These are phyloP conservation scores for Octodonta nipae DNA, from an alignment of 2,888 invertebrate species.

Conservation along the genomic window DNA sequence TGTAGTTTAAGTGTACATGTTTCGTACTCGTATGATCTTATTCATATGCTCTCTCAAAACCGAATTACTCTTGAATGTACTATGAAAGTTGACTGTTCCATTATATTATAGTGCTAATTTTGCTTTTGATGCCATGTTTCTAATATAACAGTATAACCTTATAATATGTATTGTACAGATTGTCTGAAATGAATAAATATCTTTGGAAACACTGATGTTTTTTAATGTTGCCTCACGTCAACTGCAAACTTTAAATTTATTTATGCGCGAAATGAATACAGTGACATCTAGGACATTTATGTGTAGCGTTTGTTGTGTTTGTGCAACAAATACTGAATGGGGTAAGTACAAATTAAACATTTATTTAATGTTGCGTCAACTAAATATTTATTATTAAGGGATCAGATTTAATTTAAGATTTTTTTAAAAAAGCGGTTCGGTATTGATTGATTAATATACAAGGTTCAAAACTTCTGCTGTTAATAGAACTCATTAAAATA, in stretches of 20 bases:
- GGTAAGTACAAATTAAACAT: no score
- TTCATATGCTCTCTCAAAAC: slow-evolving; percentile 32
- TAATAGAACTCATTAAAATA: no score
- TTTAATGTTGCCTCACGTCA: neutral
- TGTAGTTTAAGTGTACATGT: slow-evolving; percentile 30
- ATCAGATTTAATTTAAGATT: no score
- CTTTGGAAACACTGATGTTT: slow-evolving; percentile 29
- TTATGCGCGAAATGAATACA: neutral
- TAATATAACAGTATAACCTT: slow-evolving; percentile 37
- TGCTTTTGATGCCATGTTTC: slow-evolving; percentile 38
- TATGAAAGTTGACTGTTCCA: slow-evolving; percentile 30
- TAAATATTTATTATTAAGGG: no score
- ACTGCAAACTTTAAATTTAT: neutral
- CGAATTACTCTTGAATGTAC: slow-evolving; percentile 33
- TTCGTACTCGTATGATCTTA: slow-evolving; percentile 30
- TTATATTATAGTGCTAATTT: slow-evolving; percentile 31
- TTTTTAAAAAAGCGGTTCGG: no score
- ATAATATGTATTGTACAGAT: slow-evolving; percentile 38
- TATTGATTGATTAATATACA: no score
- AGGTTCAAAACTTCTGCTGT: no score
- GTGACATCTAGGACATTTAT: neutral
- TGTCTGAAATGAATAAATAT: slow-evolving; percentile 41
- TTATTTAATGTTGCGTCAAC: no score
- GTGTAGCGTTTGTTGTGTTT: neutral
- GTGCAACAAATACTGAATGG: no score